Percentiles rank a stretch among this genome's conserved stretches.
phyloP scores from a whole-genome alignment of 2,888 invertebrate genomes.

The Anoplius nigerrimus region DNA sequence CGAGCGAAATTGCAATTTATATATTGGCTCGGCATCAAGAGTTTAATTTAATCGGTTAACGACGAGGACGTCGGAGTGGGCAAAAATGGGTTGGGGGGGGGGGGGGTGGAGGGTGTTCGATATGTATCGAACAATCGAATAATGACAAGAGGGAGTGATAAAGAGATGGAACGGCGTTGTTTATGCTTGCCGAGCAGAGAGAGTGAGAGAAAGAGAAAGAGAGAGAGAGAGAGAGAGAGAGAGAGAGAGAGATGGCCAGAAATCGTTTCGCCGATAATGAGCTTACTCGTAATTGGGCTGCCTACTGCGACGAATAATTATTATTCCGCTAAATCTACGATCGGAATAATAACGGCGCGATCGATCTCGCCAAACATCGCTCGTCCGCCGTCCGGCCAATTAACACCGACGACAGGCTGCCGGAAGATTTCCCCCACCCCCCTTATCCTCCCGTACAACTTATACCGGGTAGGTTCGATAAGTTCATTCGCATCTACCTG shows the following conservation, averaged over 20 bases:
- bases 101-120: conserved; percentile 24
- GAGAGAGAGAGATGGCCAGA: too few relatives aligned
- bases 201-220: too few relatives aligned
- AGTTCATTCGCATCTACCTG: too few relatives aligned
- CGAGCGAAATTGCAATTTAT: neutral
- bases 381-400: conserved; percentile 36
- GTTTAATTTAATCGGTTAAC: conserved; percentile 31
- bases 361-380: conserved; percentile 37
- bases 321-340: conserved; percentile 21
- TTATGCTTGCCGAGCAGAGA: too few relatives aligned
- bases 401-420: conserved; percentile 12
- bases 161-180: too few relatives aligned
- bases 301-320: conserved; percentile 35
- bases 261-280: conserved; percentile 37
- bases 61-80: neutral
- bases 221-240: too few relatives aligned
- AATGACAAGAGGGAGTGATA: conserved; percentile 19
- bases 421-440: neutral
- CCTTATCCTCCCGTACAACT: neutral
- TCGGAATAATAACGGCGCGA: conserved; percentile 5
- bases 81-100: neutral
- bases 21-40: neutral
- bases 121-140: conserved; percentile 40
- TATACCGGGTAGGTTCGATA: neutral
- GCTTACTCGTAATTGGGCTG: conserved; percentile 43